Evolutionary conservation across 2,797 vertebrate genomes (phyloP), one percentile per base, ranked within the genome.

Genomic region (Pseudomugil tenellus): DNA sequence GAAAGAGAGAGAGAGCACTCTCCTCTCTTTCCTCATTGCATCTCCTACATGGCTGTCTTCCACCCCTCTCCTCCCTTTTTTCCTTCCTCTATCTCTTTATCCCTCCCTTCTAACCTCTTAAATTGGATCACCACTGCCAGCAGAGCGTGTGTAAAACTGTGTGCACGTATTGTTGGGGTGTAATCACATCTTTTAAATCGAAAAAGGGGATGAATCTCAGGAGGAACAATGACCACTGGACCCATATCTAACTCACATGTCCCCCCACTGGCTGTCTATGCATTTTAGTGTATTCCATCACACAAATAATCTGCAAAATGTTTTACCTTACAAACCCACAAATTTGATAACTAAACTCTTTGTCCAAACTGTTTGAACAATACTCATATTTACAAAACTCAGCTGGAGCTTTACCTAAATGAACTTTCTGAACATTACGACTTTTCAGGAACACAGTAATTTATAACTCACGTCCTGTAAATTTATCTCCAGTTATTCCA

Each of bases 111-210:
- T 81, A 83, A 88, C 84, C 85, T 66, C 63, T 76, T 77, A 87
- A 89, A 90, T 88, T 87, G 82, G 85, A 88, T 87, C 85, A 84
- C 77, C 79, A 56, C 71, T n/a, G 70, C 73, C 63, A 37, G 63
- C 81, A n/a, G 69, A 62, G 62, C 12, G 67, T 68, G 79, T 70
- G 76, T 75, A 72, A 63, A 56, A 68, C 78, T 72, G 85, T 79
- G 84, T 58, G 84, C 12, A 74, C 7, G 32, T 59, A 52, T 70
- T 77, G 81, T 84, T 63, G 81, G 58, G 5, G 81, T 86, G 84
- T 89, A 88, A 89, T 88, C 85, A 89, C 84, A 88, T 88, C 87
- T 88, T 90, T 88, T 89, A 85, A 90, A 88, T 87, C 84, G 84
- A 81, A 85, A 84, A 85, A 58, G 32, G 72, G 76, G 82, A 85